These are phyloP conservation scores for Amblyornis subalaris DNA, from an alignment of 2,113 vertebrate genomes.

Conservation along the genomic window DNA sequence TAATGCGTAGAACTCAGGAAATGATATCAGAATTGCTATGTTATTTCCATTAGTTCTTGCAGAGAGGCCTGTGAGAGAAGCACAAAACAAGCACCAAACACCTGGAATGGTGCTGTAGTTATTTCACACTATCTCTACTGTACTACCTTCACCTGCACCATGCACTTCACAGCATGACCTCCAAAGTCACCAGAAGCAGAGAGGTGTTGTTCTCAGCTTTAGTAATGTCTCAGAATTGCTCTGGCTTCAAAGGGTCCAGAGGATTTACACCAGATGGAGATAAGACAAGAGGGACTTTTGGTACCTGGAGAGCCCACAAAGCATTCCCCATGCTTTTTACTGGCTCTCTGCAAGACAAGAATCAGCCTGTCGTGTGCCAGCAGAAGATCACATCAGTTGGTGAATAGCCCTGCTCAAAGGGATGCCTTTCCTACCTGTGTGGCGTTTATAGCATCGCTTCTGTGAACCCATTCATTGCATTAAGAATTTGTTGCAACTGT, in stretches of 20 bases:
- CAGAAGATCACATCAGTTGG: neutral
- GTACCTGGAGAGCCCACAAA: neutral
- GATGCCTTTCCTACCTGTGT: neutral
- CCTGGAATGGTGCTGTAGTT: neutral
- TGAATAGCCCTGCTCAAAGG: neutral
- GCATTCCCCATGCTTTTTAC: neutral
- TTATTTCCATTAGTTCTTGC: neutral
- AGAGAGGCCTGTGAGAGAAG: neutral
- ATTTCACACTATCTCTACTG: neutral
- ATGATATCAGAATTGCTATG: neutral
- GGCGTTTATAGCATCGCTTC: rapidly evolving
- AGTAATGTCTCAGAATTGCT: neutral
- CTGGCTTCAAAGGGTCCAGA: neutral
- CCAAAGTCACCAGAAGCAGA: neutral
- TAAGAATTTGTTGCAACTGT: neutral
- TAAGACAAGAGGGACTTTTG: neutral
- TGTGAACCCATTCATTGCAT: neutral
- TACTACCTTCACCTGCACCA: too few relatives aligned
- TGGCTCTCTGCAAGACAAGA: neutral
- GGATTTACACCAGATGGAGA: neutral
- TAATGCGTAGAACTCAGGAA: neutral
- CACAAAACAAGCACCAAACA: neutral
- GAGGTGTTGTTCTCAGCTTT: neutral
- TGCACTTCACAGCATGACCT: neutral
- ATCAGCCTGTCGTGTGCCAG: neutral